Evolutionary conservation across 2,888 invertebrate species (phyloP).

Genomic region (Brenthis daphne): DNA sequence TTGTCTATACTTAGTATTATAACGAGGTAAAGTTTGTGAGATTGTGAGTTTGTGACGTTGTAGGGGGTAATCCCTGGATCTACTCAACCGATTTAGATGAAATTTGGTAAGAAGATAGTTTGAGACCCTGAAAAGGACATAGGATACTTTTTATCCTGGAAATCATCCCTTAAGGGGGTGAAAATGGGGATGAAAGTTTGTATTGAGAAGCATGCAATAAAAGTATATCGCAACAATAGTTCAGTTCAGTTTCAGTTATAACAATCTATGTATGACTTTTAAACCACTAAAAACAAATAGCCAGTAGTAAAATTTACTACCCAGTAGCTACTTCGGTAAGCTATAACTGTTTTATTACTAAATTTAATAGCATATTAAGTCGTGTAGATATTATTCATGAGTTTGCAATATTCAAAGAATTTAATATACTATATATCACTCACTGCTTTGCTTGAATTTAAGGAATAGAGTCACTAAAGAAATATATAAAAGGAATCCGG

Average conservation of each 20-base stretch:
- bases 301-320: slow-evolving; percentile 11
- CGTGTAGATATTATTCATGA: slow-evolving; percentile 18
- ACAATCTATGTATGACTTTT: slow-evolving; percentile 7
- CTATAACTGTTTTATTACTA: slow-evolving; percentile 12
- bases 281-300: slow-evolving; percentile 18
- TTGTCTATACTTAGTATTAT: not conserved
- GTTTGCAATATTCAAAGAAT: slow-evolving; percentile 14
- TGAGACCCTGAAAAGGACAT: no score
- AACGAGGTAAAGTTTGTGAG: no score
- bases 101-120: no score
- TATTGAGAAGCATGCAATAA: not conserved
- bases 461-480: no score
- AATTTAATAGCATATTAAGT: slow-evolving; percentile 18
- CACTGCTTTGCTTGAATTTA: slow-evolving; percentile 4
- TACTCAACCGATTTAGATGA: no score
- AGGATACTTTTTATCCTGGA: no score
- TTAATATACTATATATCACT: slow-evolving; percentile 1
- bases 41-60: no score
- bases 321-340: slow-evolving; percentile 15
- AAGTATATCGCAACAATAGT: not conserved
- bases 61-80: no score
- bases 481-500: no score
- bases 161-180: no score
- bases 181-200: no score
- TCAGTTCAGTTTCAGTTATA: not conserved